phyloP scores from a whole-genome alignment of 2,888 invertebrate genomes.

The Tachystola acroxantha region DNA sequence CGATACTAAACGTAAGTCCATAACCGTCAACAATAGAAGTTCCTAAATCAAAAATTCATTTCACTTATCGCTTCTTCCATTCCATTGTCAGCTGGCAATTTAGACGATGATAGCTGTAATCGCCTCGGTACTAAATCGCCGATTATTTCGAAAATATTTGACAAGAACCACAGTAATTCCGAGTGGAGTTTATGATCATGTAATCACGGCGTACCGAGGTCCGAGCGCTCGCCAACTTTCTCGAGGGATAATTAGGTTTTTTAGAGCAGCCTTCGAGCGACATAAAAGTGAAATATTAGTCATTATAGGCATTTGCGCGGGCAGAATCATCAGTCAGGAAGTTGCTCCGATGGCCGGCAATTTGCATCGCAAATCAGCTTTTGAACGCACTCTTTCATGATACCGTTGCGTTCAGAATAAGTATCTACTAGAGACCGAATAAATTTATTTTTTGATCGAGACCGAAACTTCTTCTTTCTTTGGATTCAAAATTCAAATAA shows the following conservation, averaged over 20 bases:
- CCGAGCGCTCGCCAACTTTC: conserved; percentile 16
- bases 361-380: conserved; percentile 36
- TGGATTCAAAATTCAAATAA: no score
- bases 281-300: conserved; percentile 46
- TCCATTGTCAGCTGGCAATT: conserved; percentile 35
- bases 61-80: conserved; percentile 27
- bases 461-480: no score
- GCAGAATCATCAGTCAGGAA: conserved; percentile 25
- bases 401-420: conserved; percentile 3
- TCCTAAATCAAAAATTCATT: conserved; percentile 36
- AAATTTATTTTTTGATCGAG: conserved; percentile 18
- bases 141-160: conserved; percentile 36
- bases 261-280: conserved; percentile 35
- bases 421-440: no score
- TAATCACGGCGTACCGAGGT: conserved; percentile 40
- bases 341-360: conserved; percentile 25
- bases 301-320: conserved; percentile 38
- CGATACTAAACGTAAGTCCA: no score
- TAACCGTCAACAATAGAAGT: conserved; percentile 26
- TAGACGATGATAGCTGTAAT: conserved; percentile 34
- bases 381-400: conserved; percentile 14
- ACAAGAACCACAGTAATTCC: conserved; percentile 42
- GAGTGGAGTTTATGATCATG: conserved; percentile 40
- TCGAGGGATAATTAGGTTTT: conserved; percentile 41
- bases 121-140: conserved; percentile 28